Percentiles rank a stretch among this genome's conserved stretches.
Conservation (phyloP, 1,140 invertebrate genomes). For the Hylaeus volcanicus region DNA sequence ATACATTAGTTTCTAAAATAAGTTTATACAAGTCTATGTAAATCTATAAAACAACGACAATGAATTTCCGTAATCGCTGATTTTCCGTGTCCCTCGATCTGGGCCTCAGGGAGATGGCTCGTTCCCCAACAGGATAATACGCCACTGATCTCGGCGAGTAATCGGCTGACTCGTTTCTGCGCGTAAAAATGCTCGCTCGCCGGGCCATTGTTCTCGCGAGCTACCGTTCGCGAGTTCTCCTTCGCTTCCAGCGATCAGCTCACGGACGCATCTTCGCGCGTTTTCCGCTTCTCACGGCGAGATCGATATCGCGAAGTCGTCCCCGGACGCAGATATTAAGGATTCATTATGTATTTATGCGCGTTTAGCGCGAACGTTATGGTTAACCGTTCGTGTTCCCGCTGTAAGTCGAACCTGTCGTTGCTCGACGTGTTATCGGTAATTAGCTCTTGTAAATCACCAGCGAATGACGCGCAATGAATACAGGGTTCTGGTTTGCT, state of each 20-base stretch:
- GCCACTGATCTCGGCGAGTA: conserved; percentile 9
- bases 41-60: too few relatives aligned
- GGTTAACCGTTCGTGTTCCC: background rate
- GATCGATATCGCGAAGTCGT: conserved; percentile 52
- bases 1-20: too few relatives aligned
- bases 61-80: too few relatives aligned
- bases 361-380: conserved; percentile 16
- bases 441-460: conserved; percentile 56
- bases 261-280: conserved; percentile 56
- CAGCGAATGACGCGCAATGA: conserved; percentile 40
- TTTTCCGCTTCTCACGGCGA: conserved; percentile 70
- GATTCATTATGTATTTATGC: conserved; percentile 45
- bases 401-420: conserved; percentile 37
- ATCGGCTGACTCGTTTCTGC: conserved; percentile 46
- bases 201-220: conserved; percentile 63
- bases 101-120: too few relatives aligned
- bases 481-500: background rate
- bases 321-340: conserved; percentile 39
- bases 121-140: too few relatives aligned
- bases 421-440: conserved; percentile 24
- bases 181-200: conserved; percentile 66
- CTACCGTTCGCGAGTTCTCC: conserved; percentile 31
- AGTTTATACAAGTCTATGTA: too few relatives aligned
- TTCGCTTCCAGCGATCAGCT: conserved; percentile 53
- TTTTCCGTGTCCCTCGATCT: too few relatives aligned